Conservation (phyloP, 1,140 invertebrate species). For the Propsilocerus akamusi region DNA sequence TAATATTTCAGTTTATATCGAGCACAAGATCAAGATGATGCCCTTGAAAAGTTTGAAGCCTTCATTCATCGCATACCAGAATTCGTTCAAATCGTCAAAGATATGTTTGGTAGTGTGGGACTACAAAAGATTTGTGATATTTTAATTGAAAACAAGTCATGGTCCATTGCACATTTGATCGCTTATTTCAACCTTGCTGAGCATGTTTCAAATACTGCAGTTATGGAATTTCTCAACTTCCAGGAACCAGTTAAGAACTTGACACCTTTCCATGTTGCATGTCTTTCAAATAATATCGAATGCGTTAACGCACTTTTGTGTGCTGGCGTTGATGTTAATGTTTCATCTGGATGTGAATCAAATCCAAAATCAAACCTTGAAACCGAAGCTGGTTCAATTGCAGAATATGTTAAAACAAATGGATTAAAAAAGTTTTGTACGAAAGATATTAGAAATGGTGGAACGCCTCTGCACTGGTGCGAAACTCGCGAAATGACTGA, state of each 20-base stretch:
- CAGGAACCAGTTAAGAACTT: slow-evolving; percentile 44
- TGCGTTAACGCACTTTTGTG: slow-evolving; percentile 67
- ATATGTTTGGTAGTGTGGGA: slow-evolving; percentile 41
- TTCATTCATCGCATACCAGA: slow-evolving; percentile 51
- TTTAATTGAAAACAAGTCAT: slow-evolving; percentile 53
- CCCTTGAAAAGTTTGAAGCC: slow-evolving; percentile 45
- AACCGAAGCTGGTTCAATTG: slow-evolving; percentile 48
- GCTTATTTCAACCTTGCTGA: slow-evolving; percentile 56
- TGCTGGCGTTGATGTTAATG: slow-evolving; percentile 71
- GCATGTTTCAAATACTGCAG: slow-evolving; percentile 38
- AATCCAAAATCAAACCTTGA: too few relatives aligned
- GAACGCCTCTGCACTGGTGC: slow-evolving; percentile 83
- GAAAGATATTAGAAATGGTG: slow-evolving; percentile 78
- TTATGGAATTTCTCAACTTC: slow-evolving; percentile 46
- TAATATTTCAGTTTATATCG: slow-evolving; percentile 62
- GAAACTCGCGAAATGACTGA: slow-evolving; percentile 63
- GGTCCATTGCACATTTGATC: slow-evolving; percentile 67
- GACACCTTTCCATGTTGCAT: slow-evolving; percentile 66
- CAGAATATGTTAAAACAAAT: slow-evolving; percentile 43
- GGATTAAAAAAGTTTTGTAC: slow-evolving; percentile 44
- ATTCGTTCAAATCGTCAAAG: slow-evolving; percentile 44
- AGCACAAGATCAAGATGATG: slow-evolving; percentile 37
- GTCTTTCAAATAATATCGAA: slow-evolving; percentile 63
- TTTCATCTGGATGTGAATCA: slow-evolving; percentile 26
- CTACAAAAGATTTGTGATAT: slow-evolving; percentile 63